Base-by-base conservation (phyloP, 2,888 invertebrate genomes). In the Tanaodytes sp. region DNA sequence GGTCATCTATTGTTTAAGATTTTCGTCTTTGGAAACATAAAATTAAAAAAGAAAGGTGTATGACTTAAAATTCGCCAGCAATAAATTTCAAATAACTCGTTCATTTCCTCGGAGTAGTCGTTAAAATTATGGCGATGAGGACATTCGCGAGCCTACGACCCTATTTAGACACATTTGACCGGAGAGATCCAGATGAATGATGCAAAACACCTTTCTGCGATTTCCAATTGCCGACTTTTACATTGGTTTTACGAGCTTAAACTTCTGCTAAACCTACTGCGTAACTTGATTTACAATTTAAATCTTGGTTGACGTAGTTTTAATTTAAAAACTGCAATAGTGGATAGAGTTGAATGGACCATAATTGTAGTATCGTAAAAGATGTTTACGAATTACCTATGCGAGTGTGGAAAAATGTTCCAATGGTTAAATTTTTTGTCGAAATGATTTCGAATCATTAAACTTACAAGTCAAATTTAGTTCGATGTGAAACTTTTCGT, bases 241-340 rank as follows among this genome's bases (percentile, higher is more conserved):
- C 19, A 49, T 59, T 42, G 40, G 11, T 49, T 59, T 59, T 49
- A 46, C 27, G 45, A 46, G 37, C 39, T 37, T 23, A 39, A 46
- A 45, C 30, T 45, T 46, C 16, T 39, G 46, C 18, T 11, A 57
- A 57, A 46, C 18, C 12, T 1, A 11, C 39, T 48, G 16, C 30
- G 49, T 27, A 49, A 59, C 31, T 8, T n/a, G 33, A 59, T 59
- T 59, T 49, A 49, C 59, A 59, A 59, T 49, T 59, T 31, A 49
- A 59, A 49, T 59, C 5, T 9, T 15, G 18, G 39, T 58, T 58
- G 36, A 36, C 23, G 39, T 49, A n/a, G 12, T 30, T 18, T 61
- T 43, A 59, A 59, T 49, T 49, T 37, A 11, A 48, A 14, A 49
- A 11, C 20, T 9, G 49, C 23, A 42, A 42, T 23, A 20, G 14